Conservation (phyloP, 2,888 invertebrate species). For the Cecidostiba fungosa region DNA sequence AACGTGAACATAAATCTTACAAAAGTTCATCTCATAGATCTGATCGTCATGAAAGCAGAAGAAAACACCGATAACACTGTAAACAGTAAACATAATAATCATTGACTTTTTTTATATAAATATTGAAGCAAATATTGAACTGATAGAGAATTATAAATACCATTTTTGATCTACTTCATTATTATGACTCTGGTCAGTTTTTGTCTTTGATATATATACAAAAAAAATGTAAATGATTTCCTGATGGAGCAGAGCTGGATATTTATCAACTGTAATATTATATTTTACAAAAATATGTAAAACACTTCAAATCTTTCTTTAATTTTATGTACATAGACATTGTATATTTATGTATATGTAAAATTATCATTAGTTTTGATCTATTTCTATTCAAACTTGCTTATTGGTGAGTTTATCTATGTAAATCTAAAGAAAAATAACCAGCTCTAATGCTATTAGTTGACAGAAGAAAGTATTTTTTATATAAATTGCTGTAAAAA, state of each 20-base stretch:
- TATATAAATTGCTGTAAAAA: slow-evolving; percentile 46
- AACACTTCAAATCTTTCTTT: neutral
- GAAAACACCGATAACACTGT: slow-evolving; percentile 67
- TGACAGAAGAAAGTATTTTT: slow-evolving; percentile 47
- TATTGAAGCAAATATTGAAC: slow-evolving; percentile 12
- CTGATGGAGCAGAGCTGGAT: slow-evolving; percentile 17
- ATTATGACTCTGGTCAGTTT: neutral
- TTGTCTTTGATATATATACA: slow-evolving; percentile 26
- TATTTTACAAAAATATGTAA: neutral
- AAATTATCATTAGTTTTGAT: neutral
- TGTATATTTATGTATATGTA: slow-evolving; percentile 9
- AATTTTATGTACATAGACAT: neutral
- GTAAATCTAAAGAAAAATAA: slow-evolving; percentile 16
- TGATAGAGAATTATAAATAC: neutral
- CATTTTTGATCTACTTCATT: neutral
- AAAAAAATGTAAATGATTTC: neutral
- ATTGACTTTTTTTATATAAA: neutral
- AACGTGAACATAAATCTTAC: slow-evolving; percentile 64
- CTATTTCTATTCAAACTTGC: neutral
- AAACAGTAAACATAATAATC: neutral
- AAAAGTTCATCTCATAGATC: slow-evolving; percentile 63
- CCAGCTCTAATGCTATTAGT: slow-evolving; percentile 31
- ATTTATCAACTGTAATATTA: slow-evolving; percentile 7
- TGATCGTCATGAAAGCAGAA: slow-evolving; percentile 66
- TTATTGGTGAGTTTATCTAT: neutral